Evolutionary conservation across 2,888 invertebrate genomes (phyloP).

Genomic region (Diabrotica balteata): DNA sequence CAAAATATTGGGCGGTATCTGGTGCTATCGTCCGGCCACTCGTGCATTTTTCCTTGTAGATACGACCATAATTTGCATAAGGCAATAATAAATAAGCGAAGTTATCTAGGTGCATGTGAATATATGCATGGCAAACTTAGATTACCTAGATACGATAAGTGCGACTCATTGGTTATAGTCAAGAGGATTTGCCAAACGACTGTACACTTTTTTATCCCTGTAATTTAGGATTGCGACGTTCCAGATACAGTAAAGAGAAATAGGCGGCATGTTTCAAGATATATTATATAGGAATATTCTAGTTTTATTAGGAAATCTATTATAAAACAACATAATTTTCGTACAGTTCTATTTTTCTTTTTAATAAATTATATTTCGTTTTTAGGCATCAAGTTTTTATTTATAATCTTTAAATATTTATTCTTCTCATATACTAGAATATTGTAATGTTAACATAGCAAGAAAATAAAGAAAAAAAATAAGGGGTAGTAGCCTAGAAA

Average conservation of each 20-base stretch:
- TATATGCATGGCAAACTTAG: slow-evolving; percentile 52
- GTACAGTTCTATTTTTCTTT: too few species aligned
- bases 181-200: slow-evolving; percentile 26
- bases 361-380: too few species aligned
- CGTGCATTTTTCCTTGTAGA: slow-evolving; percentile 57
- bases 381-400: too few species aligned
- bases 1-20: slow-evolving; percentile 53
- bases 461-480: too few species aligned
- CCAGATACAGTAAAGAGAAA: slow-evolving; percentile 2
- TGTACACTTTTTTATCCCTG: slow-evolving; percentile 12
- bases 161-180: slow-evolving; percentile 33
- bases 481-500: too few species aligned
- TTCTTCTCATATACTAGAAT: too few species aligned
- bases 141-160: slow-evolving; percentile 57
- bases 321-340: too few species aligned
- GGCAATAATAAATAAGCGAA: slow-evolving; percentile 59
- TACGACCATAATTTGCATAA: slow-evolving; percentile 58
- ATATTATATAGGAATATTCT: too few species aligned
- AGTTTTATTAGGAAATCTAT: too few species aligned
- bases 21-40: slow-evolving; percentile 50
- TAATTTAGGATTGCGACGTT: slow-evolving; percentile 10
- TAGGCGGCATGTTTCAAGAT: neutral
- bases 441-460: too few species aligned
- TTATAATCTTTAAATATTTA: too few species aligned
- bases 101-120: slow-evolving; percentile 55